phyloP scores from a whole-genome alignment of 30 jellyfish, hydroid and myxozoan genomes.

The Hydra vulgaris region DNA sequence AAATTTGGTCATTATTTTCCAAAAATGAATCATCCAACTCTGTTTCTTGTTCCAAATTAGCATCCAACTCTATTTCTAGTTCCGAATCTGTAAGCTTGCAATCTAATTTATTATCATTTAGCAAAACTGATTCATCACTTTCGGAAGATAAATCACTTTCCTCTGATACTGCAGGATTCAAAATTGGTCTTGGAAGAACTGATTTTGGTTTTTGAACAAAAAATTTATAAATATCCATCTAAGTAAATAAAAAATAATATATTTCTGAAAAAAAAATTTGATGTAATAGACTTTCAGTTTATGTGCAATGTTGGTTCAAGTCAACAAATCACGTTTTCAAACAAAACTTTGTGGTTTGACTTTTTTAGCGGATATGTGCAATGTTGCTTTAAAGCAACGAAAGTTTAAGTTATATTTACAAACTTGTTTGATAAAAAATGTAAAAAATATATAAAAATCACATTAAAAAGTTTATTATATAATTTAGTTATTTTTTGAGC shows the following conservation, averaged over 20 bases:
- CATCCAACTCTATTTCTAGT: neutral
- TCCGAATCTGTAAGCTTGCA: neutral
- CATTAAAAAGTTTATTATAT: neutral
- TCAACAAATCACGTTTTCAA: neutral
- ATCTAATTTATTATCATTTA: neutral
- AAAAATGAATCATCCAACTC: neutral
- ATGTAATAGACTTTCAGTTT: too few relatives aligned
- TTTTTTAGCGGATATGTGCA: neutral
- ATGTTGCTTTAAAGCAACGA: neutral
- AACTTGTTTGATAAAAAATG: neutral
- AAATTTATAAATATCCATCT: neutral
- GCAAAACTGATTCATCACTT: neutral
- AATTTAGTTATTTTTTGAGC: neutral
- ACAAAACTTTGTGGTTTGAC: neutral
- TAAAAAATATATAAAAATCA: neutral
- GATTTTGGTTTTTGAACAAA: neutral
- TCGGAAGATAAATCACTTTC: conserved; percentile 7
- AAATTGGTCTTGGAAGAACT: neutral
- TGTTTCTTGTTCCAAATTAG: neutral
- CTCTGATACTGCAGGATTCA: conserved; percentile 1
- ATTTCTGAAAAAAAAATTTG: too few relatives aligned
- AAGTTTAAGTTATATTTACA: neutral
- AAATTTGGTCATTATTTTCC: neutral
- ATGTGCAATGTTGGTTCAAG: too few relatives aligned
- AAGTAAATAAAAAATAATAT: neutral